A percentile compares a stretch with the other conserved stretches of the same genome.
Conservation (phyloP, 2,888 invertebrate species). For the Eristalis intricaria region DNA sequence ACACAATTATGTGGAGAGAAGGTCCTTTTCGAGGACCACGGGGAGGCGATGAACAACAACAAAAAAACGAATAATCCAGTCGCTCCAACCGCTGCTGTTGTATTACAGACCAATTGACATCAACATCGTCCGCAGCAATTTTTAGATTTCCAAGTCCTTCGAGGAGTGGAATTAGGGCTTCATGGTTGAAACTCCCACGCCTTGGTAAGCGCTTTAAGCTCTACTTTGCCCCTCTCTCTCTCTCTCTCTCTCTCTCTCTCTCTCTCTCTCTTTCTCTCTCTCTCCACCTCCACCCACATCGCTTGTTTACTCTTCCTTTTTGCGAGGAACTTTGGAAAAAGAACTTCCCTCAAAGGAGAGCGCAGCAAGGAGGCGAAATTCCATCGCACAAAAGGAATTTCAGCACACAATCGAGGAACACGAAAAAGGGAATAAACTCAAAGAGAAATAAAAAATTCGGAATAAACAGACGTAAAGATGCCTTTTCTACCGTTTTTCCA, state of each 20-base stretch:
- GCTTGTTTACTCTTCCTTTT: background rate
- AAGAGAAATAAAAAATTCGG: background rate
- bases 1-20: background rate
- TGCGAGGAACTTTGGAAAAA: background rate
- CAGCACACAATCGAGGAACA: background rate
- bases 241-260: background rate
- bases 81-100: background rate
- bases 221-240: background rate
- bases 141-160: background rate
- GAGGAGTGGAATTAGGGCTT: background rate
- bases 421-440: constrained; percentile 1
- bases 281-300: background rate
- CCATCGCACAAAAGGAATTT: background rate
- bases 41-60: background rate
- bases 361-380: background rate
- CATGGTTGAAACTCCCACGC: background rate
- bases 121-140: background rate
- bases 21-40: background rate
- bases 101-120: background rate
- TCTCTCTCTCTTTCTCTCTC: background rate
- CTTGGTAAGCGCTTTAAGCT: background rate
- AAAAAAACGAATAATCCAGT: background rate
- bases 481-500: constrained; percentile 10
- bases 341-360: constrained; percentile 25
- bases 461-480: constrained; percentile 20